Evolutionary conservation across 2,888 invertebrate species (phyloP).

Genomic region (Drosophila buzzatii): DNA sequence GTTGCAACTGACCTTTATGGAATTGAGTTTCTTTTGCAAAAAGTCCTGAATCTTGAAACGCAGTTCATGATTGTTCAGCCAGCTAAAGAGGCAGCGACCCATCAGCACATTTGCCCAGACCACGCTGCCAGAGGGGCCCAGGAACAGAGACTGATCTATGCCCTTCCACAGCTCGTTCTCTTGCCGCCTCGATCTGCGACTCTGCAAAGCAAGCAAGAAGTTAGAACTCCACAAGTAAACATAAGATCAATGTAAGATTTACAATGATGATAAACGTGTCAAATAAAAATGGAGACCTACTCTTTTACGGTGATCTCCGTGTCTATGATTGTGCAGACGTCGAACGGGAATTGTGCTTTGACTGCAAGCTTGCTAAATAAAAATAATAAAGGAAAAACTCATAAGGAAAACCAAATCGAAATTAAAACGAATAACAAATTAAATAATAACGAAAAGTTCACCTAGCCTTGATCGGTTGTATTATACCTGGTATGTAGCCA

Average conservation of each 20-base stretch:
- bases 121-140: conserved; percentile 84
- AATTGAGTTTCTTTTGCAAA: conserved; percentile 84
- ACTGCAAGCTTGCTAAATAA: conserved; percentile 82
- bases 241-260: too few species aligned
- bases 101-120: conserved; percentile 84
- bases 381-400: conserved; percentile 40
- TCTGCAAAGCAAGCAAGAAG: conserved; percentile 47
- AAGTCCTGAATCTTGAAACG: conserved; percentile 83
- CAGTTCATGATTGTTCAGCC: conserved; percentile 76
- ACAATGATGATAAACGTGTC: background rate
- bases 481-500: conserved; percentile 84
- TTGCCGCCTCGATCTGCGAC: conserved; percentile 81
- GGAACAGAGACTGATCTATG: conserved; percentile 84
- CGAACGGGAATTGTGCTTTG: conserved; percentile 81
- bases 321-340: background rate
- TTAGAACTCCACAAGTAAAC: background rate
- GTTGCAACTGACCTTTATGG: conserved; percentile 78
- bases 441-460: conserved; percentile 2
- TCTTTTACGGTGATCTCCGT: conserved; percentile 53
- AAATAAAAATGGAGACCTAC: conserved; percentile 69
- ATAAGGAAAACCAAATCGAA: conserved; percentile 30
- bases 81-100: conserved; percentile 84
- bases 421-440: conserved; percentile 8
- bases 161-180: conserved; percentile 85
- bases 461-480: background rate